phyloP scores from a whole-genome alignment of 1,140 invertebrate species.

The Lysiphlebus fabarum region DNA sequence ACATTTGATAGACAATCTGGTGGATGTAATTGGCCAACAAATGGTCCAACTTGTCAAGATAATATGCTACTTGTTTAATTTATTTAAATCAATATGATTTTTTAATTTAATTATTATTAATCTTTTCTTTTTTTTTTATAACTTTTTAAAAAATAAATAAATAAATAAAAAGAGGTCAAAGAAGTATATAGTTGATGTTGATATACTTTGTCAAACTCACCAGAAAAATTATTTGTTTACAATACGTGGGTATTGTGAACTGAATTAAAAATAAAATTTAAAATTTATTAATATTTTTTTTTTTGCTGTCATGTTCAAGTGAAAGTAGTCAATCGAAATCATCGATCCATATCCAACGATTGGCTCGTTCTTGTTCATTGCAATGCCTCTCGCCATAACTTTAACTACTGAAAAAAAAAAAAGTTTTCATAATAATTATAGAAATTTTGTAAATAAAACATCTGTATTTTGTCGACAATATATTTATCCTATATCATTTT shows the following conservation, averaged over 20 bases:
- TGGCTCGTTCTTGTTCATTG: conserved; percentile 8
- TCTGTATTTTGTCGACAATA: too few relatives aligned
- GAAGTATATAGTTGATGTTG: too few relatives aligned
- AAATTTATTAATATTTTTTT: too few relatives aligned
- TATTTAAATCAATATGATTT: neutral
- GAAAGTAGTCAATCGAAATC: conserved; percentile 35
- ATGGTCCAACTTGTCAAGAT: conserved; percentile 72
- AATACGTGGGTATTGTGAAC: neutral
- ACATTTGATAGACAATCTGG: conserved; percentile 72
- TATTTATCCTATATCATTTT: too few relatives aligned
- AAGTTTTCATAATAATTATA: neutral
- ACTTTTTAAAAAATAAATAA: neutral
- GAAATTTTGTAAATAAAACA: too few relatives aligned
- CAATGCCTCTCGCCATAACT: neutral
- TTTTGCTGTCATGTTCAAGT: conserved; percentile 20
- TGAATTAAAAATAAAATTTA: too few relatives aligned
- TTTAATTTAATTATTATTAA: too few relatives aligned
- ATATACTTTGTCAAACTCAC: too few relatives aligned
- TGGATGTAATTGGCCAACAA: conserved; percentile 81
- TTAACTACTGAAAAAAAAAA: neutral
- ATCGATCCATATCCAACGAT: conserved; percentile 29
- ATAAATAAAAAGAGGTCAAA: neutral
- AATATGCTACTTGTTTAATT: conserved; percentile 64
- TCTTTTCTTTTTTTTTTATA: too few relatives aligned
- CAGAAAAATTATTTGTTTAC: too few relatives aligned